Evolutionary conservation across 2,113 vertebrate species (phyloP), one percentile per base, ranked within the genome.

Genomic region (Caretta caretta): DNA sequence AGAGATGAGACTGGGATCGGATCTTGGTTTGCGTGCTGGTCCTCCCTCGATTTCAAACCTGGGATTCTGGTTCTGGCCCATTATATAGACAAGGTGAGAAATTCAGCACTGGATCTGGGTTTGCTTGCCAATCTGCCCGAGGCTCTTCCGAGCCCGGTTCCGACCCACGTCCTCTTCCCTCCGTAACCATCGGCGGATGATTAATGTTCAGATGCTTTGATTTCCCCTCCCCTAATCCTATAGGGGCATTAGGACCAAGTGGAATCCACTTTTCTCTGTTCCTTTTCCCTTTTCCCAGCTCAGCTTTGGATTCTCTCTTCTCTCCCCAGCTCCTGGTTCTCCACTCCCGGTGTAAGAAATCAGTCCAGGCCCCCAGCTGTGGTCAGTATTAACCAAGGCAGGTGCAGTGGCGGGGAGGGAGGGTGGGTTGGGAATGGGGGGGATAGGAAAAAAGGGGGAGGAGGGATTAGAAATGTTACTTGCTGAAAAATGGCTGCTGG

Each of bases 401-500:
- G 95, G 87, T 92, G 92, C 76, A 80, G 42, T 29, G 78, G 62
- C n/a, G 46, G 86, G 72, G 31, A 29, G 83, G 48, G 38, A 16
- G 6, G 53, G 14, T 11, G 17, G 85, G 53, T 4, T 31, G 50
- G 81, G 50, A 42, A 65, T n/a, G 51, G 53, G 54, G 27, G 82
- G 65, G 56, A 7, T 12, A 22, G 49, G 86, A 69, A 72, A 72
- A 42, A 35, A 25, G 88, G 31, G 25, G 57, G 72, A 56, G 83
- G 48, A n/a, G 84, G 48, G 50, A 90, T 83, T 57, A 50, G 81
- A 86, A 87, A 83, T 86, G 92, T 84, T 81, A 82, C 88, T 87
- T 82, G 83, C 88, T 88, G 89, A 83, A 92, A 95, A 82, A 94
- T 93, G 93, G 93, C 95, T 96, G 86, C 91, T 93, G 81, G 20